A percentile compares a stretch with the other conserved stretches of the same genome.
Evolutionary conservation across 2,888 invertebrate genomes (phyloP).

Genomic region (Eupithecia exiguata): DNA sequence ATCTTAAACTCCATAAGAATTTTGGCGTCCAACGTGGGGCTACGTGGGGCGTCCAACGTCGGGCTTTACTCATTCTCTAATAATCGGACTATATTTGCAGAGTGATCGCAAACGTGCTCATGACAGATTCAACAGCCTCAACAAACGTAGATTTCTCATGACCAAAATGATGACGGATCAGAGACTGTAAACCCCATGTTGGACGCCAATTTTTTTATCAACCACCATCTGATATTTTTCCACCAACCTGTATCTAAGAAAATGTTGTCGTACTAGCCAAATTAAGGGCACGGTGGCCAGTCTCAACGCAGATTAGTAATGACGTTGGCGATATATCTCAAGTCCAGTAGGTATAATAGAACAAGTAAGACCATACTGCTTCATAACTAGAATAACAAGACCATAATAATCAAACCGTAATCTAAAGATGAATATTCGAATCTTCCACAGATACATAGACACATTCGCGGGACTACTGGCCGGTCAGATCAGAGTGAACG

Average conservation of each 20-base stretch:
- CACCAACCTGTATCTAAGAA: too few species aligned
- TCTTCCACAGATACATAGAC: conserved; percentile 89
- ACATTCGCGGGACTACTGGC: conserved; percentile 96
- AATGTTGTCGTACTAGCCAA: not conserved
- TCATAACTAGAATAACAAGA: not conserved
- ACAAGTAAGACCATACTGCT: not conserved
- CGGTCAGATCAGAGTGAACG: conserved; percentile 94
- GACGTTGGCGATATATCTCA: too few species aligned
- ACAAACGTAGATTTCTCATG: not conserved
- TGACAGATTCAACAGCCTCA: not conserved
- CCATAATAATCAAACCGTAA: not conserved
- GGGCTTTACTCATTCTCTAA: not conserved
- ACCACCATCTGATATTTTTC: not conserved
- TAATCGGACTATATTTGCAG: not conserved
- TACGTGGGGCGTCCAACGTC: not conserved
- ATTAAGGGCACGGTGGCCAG: not conserved
- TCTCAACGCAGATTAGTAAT: not conserved
- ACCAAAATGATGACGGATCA: not conserved
- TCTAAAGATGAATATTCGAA: not conserved
- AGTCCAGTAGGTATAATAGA: not conserved
- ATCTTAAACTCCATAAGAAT: not conserved
- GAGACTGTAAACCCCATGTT: not conserved
- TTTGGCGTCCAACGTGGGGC: not conserved
- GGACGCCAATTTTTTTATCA: not conserved
- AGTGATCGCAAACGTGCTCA: not conserved